phyloP scores from a whole-genome alignment of 2,888 invertebrate genomes.

The Eulithis testata region DNA sequence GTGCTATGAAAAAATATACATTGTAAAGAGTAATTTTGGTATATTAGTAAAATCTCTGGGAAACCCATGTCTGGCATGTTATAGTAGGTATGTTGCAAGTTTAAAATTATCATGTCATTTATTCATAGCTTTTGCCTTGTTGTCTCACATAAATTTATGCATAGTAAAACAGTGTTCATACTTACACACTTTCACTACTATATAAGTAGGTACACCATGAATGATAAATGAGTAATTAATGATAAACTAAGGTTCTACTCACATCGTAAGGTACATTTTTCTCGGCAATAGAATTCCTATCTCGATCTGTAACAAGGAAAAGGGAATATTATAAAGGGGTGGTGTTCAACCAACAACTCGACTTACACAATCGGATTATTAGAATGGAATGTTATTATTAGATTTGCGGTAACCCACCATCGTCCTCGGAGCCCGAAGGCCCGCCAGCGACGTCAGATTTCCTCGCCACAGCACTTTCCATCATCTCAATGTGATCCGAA shows the following conservation, averaged over 20 bases:
- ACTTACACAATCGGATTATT: conserved; percentile 57
- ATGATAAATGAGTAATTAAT: conserved; percentile 14
- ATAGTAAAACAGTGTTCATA: neutral
- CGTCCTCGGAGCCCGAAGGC: conserved; percentile 85
- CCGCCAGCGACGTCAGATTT: conserved; percentile 85
- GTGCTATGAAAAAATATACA: neutral
- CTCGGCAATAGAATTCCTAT: conserved; percentile 85
- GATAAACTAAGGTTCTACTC: conserved; percentile 68
- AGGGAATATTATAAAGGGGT: conserved; percentile 53
- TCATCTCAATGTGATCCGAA: conserved; percentile 91
- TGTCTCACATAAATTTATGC: conserved; percentile 1
- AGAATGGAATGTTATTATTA: conserved; percentile 63
- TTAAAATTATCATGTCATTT: neutral
- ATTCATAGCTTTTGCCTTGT: conserved; percentile 1
- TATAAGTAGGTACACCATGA: conserved; percentile 10
- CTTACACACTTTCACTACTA: conserved; percentile 19
- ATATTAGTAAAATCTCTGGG: no score
- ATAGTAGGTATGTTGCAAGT: neutral
- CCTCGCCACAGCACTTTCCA: conserved; percentile 87
- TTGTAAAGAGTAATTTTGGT: no score
- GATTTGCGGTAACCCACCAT: conserved; percentile 80
- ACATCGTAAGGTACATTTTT: conserved; percentile 86
- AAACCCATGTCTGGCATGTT: no score
- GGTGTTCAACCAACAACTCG: conserved; percentile 51
- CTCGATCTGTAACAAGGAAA: conserved; percentile 82